A percentile compares a stretch with the other conserved stretches of the same genome.
Conservation (phyloP, 2,888 invertebrate genomes). For the Archips xylosteana region DNA sequence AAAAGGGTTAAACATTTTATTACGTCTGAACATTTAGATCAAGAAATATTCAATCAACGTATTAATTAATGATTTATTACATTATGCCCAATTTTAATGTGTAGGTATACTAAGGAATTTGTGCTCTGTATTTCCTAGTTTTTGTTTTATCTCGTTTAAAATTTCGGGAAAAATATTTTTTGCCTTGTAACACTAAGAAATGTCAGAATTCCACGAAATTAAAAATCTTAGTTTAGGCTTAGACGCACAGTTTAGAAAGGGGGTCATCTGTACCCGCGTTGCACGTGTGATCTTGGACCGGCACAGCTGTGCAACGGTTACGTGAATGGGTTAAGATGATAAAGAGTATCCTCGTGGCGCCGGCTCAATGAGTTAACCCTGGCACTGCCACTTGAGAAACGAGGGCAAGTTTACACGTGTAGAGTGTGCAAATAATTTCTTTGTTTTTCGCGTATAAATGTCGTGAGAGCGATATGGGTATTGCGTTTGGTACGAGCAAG, state of each 20-base stretch:
- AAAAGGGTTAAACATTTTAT: too few species aligned
- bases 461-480: not conserved
- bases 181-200: too few species aligned
- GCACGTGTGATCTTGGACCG: not conserved
- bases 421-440: not conserved
- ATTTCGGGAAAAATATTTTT: too few species aligned
- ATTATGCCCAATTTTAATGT: too few species aligned
- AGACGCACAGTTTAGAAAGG: not conserved
- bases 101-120: too few species aligned
- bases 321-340: not conserved
- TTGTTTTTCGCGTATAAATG: not conserved
- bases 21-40: too few species aligned
- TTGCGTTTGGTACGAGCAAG: not conserved
- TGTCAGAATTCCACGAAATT: too few species aligned
- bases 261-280: not conserved
- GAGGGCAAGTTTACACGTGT: not conserved
- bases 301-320: not conserved
- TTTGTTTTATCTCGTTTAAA: too few species aligned
- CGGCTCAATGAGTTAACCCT: not conserved
- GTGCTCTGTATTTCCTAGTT: too few species aligned
- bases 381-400: not conserved
- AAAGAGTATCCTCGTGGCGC: not conserved
- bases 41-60: too few species aligned
- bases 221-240: too few species aligned
- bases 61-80: too few species aligned